A percentile compares a stretch with the other conserved stretches of the same genome.
Evolutionary conservation across 2,113 vertebrate species (phyloP).

Genomic region (Todiramphus saurophagus): DNA sequence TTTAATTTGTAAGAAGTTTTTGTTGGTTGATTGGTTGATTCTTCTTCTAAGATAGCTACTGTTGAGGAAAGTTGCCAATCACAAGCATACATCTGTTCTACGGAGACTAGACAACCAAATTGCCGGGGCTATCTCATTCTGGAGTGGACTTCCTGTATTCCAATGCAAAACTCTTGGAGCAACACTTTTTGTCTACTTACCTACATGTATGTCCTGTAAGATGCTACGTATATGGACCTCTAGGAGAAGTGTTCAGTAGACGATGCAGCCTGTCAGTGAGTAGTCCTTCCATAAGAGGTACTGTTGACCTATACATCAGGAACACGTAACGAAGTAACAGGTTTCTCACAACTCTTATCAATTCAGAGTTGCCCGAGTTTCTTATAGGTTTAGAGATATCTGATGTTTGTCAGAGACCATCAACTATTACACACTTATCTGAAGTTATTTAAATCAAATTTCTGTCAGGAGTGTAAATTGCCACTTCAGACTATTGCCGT

Average conservation of each 20-base stretch:
- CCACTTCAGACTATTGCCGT: not conserved
- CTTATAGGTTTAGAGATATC: not conserved
- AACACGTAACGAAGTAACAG: not conserved
- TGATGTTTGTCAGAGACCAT: not conserved
- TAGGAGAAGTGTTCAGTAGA: not conserved
- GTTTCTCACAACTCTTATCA: not conserved
- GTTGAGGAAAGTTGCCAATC: not conserved
- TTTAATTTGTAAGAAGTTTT: not conserved
- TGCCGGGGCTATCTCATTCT: not conserved
- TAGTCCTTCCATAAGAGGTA: not conserved
- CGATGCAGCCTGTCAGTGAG: not conserved
- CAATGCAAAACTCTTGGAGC: not conserved
- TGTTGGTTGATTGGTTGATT: not conserved
- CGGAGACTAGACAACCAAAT: not conserved
- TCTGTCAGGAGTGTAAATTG: not conserved
- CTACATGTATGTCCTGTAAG: not conserved
- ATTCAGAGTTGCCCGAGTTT: not conserved
- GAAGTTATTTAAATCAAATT: not conserved
- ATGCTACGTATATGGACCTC: not conserved
- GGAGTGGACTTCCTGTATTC: not conserved
- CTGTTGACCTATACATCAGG: not conserved
- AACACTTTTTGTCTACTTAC: not conserved
- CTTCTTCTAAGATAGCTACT: not conserved
- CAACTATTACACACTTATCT: not conserved
- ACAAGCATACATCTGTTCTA: not conserved